Evolutionary conservation across 2,797 vertebrate genomes (phyloP).

Genomic region (Poecilia wingei): DNA sequence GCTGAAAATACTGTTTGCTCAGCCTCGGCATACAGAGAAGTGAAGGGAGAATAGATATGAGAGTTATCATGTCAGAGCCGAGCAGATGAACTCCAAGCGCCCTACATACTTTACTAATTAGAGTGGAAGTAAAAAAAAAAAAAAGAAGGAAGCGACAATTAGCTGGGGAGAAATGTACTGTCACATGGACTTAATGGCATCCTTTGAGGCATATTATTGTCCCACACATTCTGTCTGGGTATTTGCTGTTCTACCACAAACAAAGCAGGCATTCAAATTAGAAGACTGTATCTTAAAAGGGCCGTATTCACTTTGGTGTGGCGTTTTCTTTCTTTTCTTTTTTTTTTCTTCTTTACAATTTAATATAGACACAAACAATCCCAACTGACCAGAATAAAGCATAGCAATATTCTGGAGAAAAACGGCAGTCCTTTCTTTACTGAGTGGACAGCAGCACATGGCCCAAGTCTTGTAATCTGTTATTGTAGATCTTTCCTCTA

Average conservation of each 20-base stretch:
- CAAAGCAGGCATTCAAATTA: slow-evolving; percentile 1
- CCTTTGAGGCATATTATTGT: slow-evolving; percentile 9
- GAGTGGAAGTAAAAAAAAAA: slow-evolving; percentile 1
- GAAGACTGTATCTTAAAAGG: background rate
- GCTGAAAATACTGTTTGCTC: background rate
- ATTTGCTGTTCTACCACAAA: background rate
- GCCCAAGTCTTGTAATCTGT: slow-evolving; percentile 6
- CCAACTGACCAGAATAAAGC: slow-evolving; percentile 2
- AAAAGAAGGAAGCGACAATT: slow-evolving; percentile 17
- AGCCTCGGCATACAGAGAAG: background rate
- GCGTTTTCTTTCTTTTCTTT: background rate
- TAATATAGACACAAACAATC: background rate
- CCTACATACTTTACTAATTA: slow-evolving; percentile 30
- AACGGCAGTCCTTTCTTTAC: slow-evolving; percentile 22
- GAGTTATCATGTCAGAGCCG: background rate
- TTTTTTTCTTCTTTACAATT: background rate
- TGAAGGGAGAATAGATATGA: slow-evolving; percentile 17
- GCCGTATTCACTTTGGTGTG: background rate
- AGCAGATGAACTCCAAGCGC: slow-evolving; percentile 11
- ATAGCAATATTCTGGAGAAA: slow-evolving; percentile 8
- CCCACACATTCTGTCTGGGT: background rate
- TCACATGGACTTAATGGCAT: slow-evolving; percentile 17
- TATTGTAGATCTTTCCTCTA: slow-evolving; percentile 37
- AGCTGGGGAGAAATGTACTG: slow-evolving; percentile 18
- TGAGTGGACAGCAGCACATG: slow-evolving; percentile 12